Base-by-base conservation (phyloP, 2,113 vertebrate species). In the Sander vitreus region DNA sequence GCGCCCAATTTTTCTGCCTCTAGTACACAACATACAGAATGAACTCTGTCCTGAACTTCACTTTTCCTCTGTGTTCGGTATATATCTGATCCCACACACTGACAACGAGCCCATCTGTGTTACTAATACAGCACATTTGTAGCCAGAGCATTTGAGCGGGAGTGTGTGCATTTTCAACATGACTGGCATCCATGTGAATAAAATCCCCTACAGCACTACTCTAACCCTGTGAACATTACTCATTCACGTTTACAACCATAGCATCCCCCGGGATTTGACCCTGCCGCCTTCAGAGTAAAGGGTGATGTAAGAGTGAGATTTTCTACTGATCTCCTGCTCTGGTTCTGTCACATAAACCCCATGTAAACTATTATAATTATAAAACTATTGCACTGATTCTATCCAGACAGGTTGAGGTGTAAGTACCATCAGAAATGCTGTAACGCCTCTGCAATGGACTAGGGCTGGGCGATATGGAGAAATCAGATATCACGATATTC, bases 161-260 rank as follows among this genome's bases (percentile, higher is more conserved):
- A 64, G n/a, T 39, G 36, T 47, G 18, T 43, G 66, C 30, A 21
- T 67, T 85, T 80, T 70, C 60, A 58, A 57, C 73, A 48, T 65
- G 74, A 84, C 76, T 55, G 58, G 27, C 53, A 45, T 76, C 53
- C 11, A 6, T 55, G 67, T 80, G 75, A 88, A 80, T 86, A 70
- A 77, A 25, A 74, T 55, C 84, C 76, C 73, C 73, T 13, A 1
- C 69, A 78, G 81, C 75, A 0, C 69, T 15, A 21, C 76, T 80
- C 57, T 1, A 48, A 78, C 45, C 55, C 59, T 45, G 54, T 39
- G 65, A 81, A 73, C 76, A 73, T 84, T 72, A 77, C 80, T 85
- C 80, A 84, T 55, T 83, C 73, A 65, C 30, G 1, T 86, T 88
- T 81, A 72, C 39, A 72, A 69, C 51, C 23, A 7, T 19, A 18